phyloP scores from a whole-genome alignment of 2,888 invertebrate species.

The Scaptomyza caliginosa region DNA sequence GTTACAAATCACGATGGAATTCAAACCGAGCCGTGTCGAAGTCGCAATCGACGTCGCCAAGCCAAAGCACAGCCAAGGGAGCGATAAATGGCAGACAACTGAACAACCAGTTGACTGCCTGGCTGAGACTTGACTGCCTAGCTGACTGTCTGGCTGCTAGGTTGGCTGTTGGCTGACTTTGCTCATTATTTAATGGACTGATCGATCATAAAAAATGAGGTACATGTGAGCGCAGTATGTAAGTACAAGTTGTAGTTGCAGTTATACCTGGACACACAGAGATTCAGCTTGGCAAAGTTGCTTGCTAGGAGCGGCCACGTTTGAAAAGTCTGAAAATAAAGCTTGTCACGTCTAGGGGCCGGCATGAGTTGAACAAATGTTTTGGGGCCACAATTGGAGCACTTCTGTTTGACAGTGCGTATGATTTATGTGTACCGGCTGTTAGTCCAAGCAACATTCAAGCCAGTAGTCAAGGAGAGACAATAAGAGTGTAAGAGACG shows the following conservation, averaged over 20 bases:
- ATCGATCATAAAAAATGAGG: slow-evolving; percentile 83
- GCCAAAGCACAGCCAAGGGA: slow-evolving; percentile 71
- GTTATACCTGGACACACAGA: slow-evolving; percentile 53
- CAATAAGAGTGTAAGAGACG: slow-evolving; percentile 7
- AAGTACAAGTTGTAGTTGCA: slow-evolving; percentile 70
- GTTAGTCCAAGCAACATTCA: slow-evolving; percentile 23
- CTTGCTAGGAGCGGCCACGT: slow-evolving; percentile 68
- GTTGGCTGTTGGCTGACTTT: slow-evolving; percentile 39
- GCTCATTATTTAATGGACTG: slow-evolving; percentile 82
- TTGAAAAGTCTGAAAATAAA: slow-evolving; percentile 65
- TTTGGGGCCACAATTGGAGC: slow-evolving; percentile 81
- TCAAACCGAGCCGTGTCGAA: slow-evolving; percentile 58
- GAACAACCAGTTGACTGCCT: slow-evolving; percentile 42
- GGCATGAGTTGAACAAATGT: slow-evolving; percentile 78
- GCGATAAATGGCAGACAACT: slow-evolving; percentile 72
- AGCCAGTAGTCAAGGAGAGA: background rate
- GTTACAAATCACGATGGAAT: slow-evolving; percentile 83
- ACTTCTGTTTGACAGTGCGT: slow-evolving; percentile 82
- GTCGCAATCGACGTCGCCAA: slow-evolving; percentile 42
- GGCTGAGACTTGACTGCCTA: slow-evolving; percentile 6
- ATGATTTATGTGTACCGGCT: slow-evolving; percentile 79
- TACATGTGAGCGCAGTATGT: slow-evolving; percentile 72
- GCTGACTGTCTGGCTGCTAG: background rate
- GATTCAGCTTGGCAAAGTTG: slow-evolving; percentile 22
- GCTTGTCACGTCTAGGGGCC: slow-evolving; percentile 68